Percentiles rank a stretch among this genome's conserved stretches.
Evolutionary conservation across 1,140 invertebrate genomes (phyloP).

Genomic region (Teleogryllus occipitalis): DNA sequence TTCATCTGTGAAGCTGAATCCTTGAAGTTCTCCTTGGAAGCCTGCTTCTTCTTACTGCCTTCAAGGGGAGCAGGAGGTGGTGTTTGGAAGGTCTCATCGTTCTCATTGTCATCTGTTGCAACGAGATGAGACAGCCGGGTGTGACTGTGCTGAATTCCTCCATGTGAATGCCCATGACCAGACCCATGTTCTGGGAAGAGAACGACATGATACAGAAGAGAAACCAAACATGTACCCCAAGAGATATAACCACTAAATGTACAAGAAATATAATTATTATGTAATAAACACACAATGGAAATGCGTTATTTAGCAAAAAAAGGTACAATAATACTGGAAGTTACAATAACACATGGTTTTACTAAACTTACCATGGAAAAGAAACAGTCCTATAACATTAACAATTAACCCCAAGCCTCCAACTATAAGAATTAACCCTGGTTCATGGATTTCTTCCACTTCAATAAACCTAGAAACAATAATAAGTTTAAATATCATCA

Average conservation of each 20-base stretch:
- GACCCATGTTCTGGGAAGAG: slow-evolving; percentile 59
- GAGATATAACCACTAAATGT: no score
- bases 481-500: neutral
- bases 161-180: slow-evolving; percentile 63
- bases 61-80: slow-evolving; percentile 36
- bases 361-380: slow-evolving; percentile 67
- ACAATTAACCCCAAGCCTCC: slow-evolving; percentile 71
- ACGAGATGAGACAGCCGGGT: slow-evolving; percentile 53
- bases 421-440: slow-evolving; percentile 65
- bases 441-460: slow-evolving; percentile 71
- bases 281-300: no score
- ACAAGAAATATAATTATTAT: no score
- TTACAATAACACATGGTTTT: neutral
- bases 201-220: neutral
- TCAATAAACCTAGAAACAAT: slow-evolving; percentile 57
- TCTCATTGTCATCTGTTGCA: slow-evolving; percentile 69
- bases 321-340: no score
- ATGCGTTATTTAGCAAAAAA: no score
- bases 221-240: neutral
- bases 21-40: slow-evolving; percentile 42
- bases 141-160: slow-evolving; percentile 51
- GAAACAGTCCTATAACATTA: slow-evolving; percentile 71
- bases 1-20: slow-evolving; percentile 79
- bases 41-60: slow-evolving; percentile 13
- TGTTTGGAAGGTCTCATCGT: slow-evolving; percentile 58